phyloP scores from a whole-genome alignment of 2,797 vertebrate species.

The Gymnodraco acuticeps region DNA sequence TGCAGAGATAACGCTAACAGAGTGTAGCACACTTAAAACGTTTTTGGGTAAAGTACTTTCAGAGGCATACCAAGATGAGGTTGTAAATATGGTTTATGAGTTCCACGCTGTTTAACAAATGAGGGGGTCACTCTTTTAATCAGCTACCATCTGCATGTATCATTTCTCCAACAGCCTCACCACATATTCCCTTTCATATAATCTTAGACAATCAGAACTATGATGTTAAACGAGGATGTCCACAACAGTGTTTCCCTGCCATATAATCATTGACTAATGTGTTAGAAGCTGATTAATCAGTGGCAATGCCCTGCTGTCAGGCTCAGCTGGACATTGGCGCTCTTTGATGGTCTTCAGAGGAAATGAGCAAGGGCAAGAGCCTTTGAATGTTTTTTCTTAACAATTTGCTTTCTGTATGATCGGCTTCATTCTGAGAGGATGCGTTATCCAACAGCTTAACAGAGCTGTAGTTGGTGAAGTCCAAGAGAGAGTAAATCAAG shows the following conservation, averaged over 20 bases:
- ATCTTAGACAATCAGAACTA: constrained; percentile 4
- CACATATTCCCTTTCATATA: constrained; percentile 5
- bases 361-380: constrained; percentile 10
- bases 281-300: constrained; percentile 16
- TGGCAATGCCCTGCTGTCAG: neutral
- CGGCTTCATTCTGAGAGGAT: constrained; percentile 4
- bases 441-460: constrained; percentile 17
- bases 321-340: constrained; percentile 22
- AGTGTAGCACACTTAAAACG: neutral
- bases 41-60: neutral
- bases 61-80: neutral
- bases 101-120: neutral
- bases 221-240: constrained; percentile 27
- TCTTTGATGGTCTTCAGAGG: constrained; percentile 28
- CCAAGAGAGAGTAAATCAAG: neutral
- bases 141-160: constrained; percentile 10
- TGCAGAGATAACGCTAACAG: neutral
- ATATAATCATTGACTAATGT: constrained; percentile 13
- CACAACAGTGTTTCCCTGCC: constrained; percentile 12
- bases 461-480: neutral
- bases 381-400: constrained; percentile 13
- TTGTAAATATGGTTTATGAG: neutral
- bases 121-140: constrained; percentile 6
- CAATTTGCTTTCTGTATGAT: constrained; percentile 4
- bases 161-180: neutral